phyloP scores from a whole-genome alignment of 1,140 invertebrate genomes.

The Ips typographus region DNA sequence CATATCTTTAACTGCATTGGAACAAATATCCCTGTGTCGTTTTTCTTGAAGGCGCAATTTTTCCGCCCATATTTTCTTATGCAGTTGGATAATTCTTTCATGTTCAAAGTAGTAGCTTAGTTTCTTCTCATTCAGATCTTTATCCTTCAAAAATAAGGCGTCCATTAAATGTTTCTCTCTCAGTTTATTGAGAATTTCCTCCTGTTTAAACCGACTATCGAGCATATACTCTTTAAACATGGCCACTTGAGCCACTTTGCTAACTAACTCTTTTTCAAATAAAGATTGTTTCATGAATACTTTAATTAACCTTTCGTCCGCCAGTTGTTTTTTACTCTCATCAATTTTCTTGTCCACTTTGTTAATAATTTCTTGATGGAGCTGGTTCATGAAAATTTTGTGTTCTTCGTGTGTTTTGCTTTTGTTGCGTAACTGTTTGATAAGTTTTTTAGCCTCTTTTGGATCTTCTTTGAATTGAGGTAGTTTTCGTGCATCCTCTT shows the following conservation, averaged over 20 bases:
- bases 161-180: slow-evolving; percentile 54
- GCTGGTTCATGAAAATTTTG: slow-evolving; percentile 40
- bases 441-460: slow-evolving; percentile 39
- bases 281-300: slow-evolving; percentile 60
- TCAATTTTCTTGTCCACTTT: slow-evolving; percentile 46
- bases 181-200: slow-evolving; percentile 54
- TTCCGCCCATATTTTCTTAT: slow-evolving; percentile 55
- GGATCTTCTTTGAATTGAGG: slow-evolving; percentile 31
- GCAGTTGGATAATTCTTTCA: slow-evolving; percentile 55
- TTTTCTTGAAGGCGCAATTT: slow-evolving; percentile 53
- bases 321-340: slow-evolving; percentile 31
- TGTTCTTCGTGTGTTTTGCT: slow-evolving; percentile 35
- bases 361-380: slow-evolving; percentile 48
- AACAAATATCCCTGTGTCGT: slow-evolving; percentile 55
- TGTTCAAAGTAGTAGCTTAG: slow-evolving; percentile 57
- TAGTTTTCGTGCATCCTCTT: slow-evolving; percentile 26
- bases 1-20: slow-evolving; percentile 55
- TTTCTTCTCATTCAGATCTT: slow-evolving; percentile 52
- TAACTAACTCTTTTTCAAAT: slow-evolving; percentile 64
- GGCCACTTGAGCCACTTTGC: slow-evolving; percentile 60
- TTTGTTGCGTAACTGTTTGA: slow-evolving; percentile 46
- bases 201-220: slow-evolving; percentile 55
- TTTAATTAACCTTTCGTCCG: slow-evolving; percentile 55
- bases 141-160: slow-evolving; percentile 53
- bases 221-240: slow-evolving; percentile 57